These are phyloP conservation scores for Cheilinus undulatus DNA, from an alignment of 2,113 vertebrate genomes.

Conservation along the genomic window DNA sequence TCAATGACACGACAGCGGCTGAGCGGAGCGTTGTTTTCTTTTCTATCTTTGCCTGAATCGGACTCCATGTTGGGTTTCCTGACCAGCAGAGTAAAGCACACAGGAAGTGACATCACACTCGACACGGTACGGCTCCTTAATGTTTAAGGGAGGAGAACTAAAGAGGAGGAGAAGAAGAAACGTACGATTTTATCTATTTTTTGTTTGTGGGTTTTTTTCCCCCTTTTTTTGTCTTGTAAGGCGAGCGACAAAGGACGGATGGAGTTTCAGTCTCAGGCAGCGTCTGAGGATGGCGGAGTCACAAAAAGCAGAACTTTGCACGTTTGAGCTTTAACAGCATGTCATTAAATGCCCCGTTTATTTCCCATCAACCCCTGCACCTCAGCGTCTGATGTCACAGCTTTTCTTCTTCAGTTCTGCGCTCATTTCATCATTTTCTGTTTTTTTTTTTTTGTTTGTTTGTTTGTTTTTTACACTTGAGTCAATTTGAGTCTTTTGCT, in stretches of 20 bases:
- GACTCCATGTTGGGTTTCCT: constrained; percentile 26
- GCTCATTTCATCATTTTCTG: not conserved
- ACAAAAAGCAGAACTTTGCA: constrained; percentile 89
- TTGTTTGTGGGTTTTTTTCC: constrained; percentile 38
- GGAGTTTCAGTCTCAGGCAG: constrained; percentile 67
- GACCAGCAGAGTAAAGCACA: constrained; percentile 86
- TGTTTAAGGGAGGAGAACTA: constrained; percentile 82
- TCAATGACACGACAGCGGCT: not conserved
- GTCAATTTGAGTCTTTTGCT: constrained; percentile 11
- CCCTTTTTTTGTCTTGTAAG: constrained; percentile 79
- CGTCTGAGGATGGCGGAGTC: constrained; percentile 80
- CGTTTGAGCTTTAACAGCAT: constrained; percentile 91
- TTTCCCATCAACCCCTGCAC: constrained; percentile 73
- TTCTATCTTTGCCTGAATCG: not conserved
- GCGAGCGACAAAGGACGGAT: constrained; percentile 6
- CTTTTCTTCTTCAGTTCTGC: constrained; percentile 25
- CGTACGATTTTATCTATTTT: constrained; percentile 47
- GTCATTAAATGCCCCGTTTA: constrained; percentile 83
- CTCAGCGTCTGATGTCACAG: constrained; percentile 46
- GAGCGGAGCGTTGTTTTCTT: not conserved
- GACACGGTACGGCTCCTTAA: constrained; percentile 86
- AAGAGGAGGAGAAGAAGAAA: constrained; percentile 48
- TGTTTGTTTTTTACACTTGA: constrained; percentile 31
- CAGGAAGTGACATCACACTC: constrained; percentile 77
- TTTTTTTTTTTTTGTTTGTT: constrained; percentile 20